Base-by-base conservation (phyloP, 2,113 vertebrate species). In the Fukomys damarensis region DNA sequence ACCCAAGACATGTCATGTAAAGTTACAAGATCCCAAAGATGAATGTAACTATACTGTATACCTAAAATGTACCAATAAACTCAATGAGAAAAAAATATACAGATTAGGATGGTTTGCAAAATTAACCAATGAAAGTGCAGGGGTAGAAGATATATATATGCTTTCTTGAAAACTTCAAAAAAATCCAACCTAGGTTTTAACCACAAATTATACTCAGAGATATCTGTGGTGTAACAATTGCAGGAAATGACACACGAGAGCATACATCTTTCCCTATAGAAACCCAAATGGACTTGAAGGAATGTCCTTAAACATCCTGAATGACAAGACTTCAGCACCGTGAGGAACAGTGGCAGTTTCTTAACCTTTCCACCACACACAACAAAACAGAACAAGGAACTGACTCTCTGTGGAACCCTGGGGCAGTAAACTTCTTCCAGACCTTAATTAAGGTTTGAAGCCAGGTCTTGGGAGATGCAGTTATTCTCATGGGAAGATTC, bases 81-180 rank as follows among this genome's bases (percentile, higher is more conserved):
- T n/a, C n/a, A n/a, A n/a, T n/a, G n/a, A n/a, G n/a, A n/a, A n/a
- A n/a, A n/a, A n/a, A n/a, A n/a, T n/a, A n/a, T n/a, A 38, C 26
- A 86, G 49, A 92, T 59, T 68, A 43, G 26, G 59, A 54, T 49
- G 10, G 32, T 80, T 95, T 87, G n/a, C 54, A 81, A 92, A 80
- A 66, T n/a, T 32, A 95, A 11, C 61, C 63, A 81, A 17, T 70
- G 19, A 61, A 92, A 94, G 20, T 30, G 3, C 49, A 66, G 26
- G 38, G 17, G 13, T 22, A 87, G 30, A 70, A 3, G 19, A 20
- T 79, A 11, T 49, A 11, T 49, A 4, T 61, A 52, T 81, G 3
- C 3, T 91, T 91, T 70, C 81, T 65, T 59, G 32, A 93, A 93
- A 91, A 65, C n/a, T 72, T 54, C n/a, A 86, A 26, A 49, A 77